These are phyloP conservation scores for Xylota sylvarum DNA, from an alignment of 2,888 invertebrate species.

Conservation along the genomic window DNA sequence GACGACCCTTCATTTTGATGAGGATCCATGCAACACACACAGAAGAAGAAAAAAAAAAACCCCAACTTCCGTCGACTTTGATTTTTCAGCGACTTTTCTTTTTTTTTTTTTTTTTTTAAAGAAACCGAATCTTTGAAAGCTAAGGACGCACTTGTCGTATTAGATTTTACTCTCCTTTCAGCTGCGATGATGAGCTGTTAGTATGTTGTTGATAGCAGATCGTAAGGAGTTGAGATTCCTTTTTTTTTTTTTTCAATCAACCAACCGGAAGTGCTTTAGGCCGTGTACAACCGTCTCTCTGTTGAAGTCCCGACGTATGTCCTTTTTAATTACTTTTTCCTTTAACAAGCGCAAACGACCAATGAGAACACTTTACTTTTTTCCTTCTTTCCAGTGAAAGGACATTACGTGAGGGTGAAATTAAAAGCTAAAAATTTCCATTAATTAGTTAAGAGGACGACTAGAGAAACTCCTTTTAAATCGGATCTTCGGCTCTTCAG, in stretches of 20 bases:
- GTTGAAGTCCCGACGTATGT: conserved; percentile 45
- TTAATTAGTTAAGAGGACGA: conserved; percentile 57
- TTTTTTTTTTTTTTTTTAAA: too few relatives aligned
- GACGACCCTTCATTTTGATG: conserved; percentile 76
- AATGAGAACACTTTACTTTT: conserved; percentile 10
- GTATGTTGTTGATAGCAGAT: conserved; percentile 63
- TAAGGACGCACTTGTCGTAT: conserved; percentile 55
- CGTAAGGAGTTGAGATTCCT: conserved; percentile 60
- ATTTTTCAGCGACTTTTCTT: conserved; percentile 69
- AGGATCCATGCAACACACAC: conserved; percentile 59
- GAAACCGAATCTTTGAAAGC: conserved; percentile 40
- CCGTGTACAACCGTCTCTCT: conserved; percentile 23
- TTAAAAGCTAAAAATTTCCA: conserved; percentile 56
- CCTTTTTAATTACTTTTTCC: conserved; percentile 68
- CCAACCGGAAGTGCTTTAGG: conserved; percentile 64
- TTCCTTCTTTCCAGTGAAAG: neutral
- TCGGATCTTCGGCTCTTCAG: conserved; percentile 15
- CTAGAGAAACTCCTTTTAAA: conserved; percentile 64
- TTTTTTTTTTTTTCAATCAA: conserved; percentile 60
- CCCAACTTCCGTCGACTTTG: conserved; percentile 67
- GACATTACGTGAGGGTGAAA: conserved; percentile 24
- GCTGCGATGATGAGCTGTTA: conserved; percentile 49
- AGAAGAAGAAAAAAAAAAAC: conserved; percentile 2
- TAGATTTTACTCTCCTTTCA: conserved; percentile 10
- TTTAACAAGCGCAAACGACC: conserved; percentile 11